A percentile compares a stretch with the other conserved stretches of the same genome.
Conservation (phyloP, 30 jellyfish, hydroid and myxozoan species). For the Pseudorhiza aurosa region DNA sequence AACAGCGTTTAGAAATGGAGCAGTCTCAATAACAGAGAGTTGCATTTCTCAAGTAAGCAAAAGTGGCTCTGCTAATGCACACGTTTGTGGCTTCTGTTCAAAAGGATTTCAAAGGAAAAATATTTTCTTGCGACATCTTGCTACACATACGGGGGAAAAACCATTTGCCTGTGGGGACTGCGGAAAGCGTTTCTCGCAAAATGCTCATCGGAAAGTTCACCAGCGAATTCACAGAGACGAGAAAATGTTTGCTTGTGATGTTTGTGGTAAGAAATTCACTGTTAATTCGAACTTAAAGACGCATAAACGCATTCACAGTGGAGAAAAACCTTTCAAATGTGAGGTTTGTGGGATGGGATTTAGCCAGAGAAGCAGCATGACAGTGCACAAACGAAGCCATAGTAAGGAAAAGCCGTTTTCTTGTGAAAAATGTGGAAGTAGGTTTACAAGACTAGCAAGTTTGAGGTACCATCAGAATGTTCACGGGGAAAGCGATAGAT, state of each 20-base stretch:
- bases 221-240: slow-evolving; percentile 17
- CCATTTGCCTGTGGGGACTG: slow-evolving; percentile 22
- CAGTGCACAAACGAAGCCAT: slow-evolving; percentile 25
- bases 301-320: slow-evolving; percentile 13
- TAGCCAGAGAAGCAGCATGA: neutral
- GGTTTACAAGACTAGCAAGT: neutral
- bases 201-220: neutral
- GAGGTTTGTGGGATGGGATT: slow-evolving; percentile 16
- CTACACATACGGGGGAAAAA: slow-evolving; percentile 24
- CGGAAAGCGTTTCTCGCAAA: slow-evolving; percentile 21
- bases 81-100: neutral
- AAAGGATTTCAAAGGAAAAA: neutral
- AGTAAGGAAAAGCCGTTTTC: slow-evolving; percentile 31
- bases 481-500: slow-evolving; percentile 19
- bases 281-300: slow-evolving; percentile 5
- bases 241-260: slow-evolving; percentile 18
- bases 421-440: slow-evolving; percentile 25
- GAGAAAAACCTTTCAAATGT: slow-evolving; percentile 32
- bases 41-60: too few relatives aligned
- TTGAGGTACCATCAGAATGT: slow-evolving; percentile 1
- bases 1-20: neutral
- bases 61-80: too few relatives aligned
- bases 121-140: neutral
- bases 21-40: too few relatives aligned
- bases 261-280: slow-evolving; percentile 19